These are phyloP conservation scores for Ramphastos sulfuratus DNA, from an alignment of 2,113 vertebrate species.

Conservation along the genomic window DNA sequence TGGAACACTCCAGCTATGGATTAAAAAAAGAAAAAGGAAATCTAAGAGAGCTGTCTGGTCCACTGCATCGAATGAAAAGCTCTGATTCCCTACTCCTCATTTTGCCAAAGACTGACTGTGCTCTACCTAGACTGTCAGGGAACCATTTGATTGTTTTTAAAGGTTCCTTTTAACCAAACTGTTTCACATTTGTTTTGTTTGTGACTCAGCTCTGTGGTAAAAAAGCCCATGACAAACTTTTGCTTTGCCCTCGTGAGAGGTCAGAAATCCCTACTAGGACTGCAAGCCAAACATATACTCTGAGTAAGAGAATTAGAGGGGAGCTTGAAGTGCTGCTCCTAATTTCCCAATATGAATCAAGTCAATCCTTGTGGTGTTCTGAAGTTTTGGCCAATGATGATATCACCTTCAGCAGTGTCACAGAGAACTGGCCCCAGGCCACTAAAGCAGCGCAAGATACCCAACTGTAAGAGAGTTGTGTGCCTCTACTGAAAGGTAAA, in stretches of 20 bases:
- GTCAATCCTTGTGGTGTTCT: not conserved
- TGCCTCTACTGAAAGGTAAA: not conserved
- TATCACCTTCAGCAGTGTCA: not conserved
- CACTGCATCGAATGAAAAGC: not conserved
- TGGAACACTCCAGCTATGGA: not conserved
- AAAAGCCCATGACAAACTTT: not conserved
- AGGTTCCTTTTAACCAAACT: not conserved
- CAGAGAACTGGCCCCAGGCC: not conserved
- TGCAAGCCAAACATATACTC: not conserved
- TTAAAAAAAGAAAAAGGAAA: not conserved
- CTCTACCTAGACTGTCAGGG: not conserved
- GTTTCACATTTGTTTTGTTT: not conserved
- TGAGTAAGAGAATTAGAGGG: not conserved
- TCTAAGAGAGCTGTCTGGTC: not conserved
- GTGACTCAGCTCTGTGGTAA: not conserved
- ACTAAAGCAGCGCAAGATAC: fast-evolving
- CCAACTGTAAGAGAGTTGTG: not conserved
- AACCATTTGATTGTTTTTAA: not conserved
- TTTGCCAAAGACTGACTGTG: not conserved
- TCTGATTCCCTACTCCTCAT: not conserved
- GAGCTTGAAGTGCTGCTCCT: not conserved
- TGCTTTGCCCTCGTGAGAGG: not conserved
- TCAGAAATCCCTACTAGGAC: not conserved
- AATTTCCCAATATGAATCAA: not conserved
- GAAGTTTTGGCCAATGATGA: not conserved